These are phyloP conservation scores for Globia sparganii DNA, from an alignment of 2,888 invertebrate genomes.

Conservation along the genomic window DNA sequence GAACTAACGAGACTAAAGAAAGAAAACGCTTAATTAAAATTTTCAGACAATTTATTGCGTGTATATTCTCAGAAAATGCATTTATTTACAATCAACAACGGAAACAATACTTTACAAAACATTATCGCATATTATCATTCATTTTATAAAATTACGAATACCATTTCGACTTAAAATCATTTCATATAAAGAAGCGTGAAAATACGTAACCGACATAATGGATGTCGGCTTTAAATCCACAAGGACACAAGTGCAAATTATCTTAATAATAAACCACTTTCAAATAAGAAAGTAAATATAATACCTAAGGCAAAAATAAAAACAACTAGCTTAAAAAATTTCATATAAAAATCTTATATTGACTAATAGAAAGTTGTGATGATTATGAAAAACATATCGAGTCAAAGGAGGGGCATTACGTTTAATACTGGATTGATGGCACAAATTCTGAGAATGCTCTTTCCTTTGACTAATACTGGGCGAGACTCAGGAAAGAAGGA, in stretches of 20 bases:
- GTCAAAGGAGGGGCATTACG: slow-evolving; percentile 86
- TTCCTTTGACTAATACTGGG: slow-evolving; percentile 89
- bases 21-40: slow-evolving; percentile 85
- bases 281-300: slow-evolving; percentile 88
- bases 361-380: slow-evolving; percentile 90
- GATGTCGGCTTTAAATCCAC: slow-evolving; percentile 86
- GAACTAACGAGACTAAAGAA: slow-evolving; percentile 77
- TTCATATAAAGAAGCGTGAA: slow-evolving; percentile 85
- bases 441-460: slow-evolving; percentile 87
- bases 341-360: slow-evolving; percentile 89
- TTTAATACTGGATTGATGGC: slow-evolving; percentile 90
- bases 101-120: slow-evolving; percentile 87
- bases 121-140: slow-evolving; percentile 78
- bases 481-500: slow-evolving; percentile 88
- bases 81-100: slow-evolving; percentile 89
- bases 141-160: slow-evolving; percentile 85
- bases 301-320: slow-evolving; percentile 89
- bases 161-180: slow-evolving; percentile 83
- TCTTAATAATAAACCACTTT: slow-evolving; percentile 86
- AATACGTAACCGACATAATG: slow-evolving; percentile 84
- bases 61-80: slow-evolving; percentile 89
- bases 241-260: slow-evolving; percentile 90
- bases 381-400: slow-evolving; percentile 84
- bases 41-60: slow-evolving; percentile 90
- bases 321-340: slow-evolving; percentile 88